Evolutionary conservation across 2,797 vertebrate genomes (phyloP).

Genomic region (Platyrinchus mystaceus): DNA sequence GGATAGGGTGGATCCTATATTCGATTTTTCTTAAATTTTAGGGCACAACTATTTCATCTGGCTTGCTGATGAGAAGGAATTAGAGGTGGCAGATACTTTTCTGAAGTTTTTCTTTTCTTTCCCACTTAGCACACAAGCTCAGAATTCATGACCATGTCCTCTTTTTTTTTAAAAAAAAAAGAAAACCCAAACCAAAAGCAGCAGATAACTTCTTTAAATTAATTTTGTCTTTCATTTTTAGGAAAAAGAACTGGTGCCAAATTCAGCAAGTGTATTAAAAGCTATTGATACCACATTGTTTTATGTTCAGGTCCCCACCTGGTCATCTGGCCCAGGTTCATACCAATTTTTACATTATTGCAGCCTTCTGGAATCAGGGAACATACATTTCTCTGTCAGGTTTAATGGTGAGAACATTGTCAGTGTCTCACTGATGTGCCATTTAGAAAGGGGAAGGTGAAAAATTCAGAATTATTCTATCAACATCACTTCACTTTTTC

Average conservation of each 20-base stretch:
- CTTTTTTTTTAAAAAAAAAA: background rate
- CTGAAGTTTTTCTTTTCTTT: background rate
- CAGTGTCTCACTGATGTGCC: slow-evolving; percentile 5
- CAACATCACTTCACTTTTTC: slow-evolving; percentile 14
- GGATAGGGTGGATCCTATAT: accelerated
- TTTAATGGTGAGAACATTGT: slow-evolving; percentile 10
- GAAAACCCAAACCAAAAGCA: background rate
- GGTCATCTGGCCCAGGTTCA: background rate
- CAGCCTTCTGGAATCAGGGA: background rate
- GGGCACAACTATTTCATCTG: background rate
- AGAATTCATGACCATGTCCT: background rate
- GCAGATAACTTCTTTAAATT: background rate
- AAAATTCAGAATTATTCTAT: slow-evolving; percentile 48
- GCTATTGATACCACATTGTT: background rate
- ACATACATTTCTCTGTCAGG: background rate
- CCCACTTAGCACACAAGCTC: background rate
- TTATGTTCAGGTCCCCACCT: background rate
- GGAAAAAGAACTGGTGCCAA: background rate
- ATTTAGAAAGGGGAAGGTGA: slow-evolving; percentile 25
- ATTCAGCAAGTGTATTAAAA: slow-evolving; percentile 25
- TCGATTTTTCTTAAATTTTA: background rate
- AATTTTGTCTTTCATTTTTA: background rate
- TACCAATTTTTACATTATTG: slow-evolving; percentile 23
- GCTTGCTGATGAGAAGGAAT: background rate
- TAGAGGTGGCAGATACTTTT: background rate